Evolutionary conservation across 2,113 vertebrate genomes (phyloP), one percentile per base, ranked within the genome.

Genomic region (Gymnobelideus leadbeateri): DNA sequence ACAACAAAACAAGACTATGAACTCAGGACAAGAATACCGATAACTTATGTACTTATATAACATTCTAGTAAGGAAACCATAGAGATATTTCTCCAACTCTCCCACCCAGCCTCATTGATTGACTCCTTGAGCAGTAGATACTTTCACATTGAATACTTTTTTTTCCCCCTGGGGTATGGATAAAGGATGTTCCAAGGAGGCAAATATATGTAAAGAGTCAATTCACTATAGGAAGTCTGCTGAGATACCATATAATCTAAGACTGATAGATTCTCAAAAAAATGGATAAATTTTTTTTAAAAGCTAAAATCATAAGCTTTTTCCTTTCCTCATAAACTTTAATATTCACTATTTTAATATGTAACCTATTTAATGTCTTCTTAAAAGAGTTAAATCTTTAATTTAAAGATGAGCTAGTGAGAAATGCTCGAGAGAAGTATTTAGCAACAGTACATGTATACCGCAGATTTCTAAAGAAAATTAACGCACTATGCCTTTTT

Each of bases 331-430:
- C 12, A 26, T 43, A 90, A 55, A 53, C 51, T 25, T 14, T 90
- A 61, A 0, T 84, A 49, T 47, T 94, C 14, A 77, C 24, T 84
- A 91, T 57, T 26, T 77, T 93, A 54, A 53, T 8, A 89, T 51
- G 0, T 3, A 61, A 50, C 93, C 90, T 55, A n/a, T 92, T 43
- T 61, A 93, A 90, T 19, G 8, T 52, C 4, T 68, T 52, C 11
- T 54, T 90, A 89, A 68, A 3, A 31, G 46, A 10, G 0, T n/a
- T 91, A 46, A 92, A 61, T 89, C 92, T 96, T 96, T 8, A 54
- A n/a, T 91, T 84, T 77, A 54, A 91, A 95, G 2, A 51, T 52
- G 3, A 12, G 0, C 51, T 0, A 46, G 21, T n/a, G 31, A n/a
- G 11, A 21, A 5, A 31, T 47, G 49, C 31, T 37, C 49, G 1